Conservation (phyloP, 2,888 invertebrate genomes). For the Dryomyza anilis region DNA sequence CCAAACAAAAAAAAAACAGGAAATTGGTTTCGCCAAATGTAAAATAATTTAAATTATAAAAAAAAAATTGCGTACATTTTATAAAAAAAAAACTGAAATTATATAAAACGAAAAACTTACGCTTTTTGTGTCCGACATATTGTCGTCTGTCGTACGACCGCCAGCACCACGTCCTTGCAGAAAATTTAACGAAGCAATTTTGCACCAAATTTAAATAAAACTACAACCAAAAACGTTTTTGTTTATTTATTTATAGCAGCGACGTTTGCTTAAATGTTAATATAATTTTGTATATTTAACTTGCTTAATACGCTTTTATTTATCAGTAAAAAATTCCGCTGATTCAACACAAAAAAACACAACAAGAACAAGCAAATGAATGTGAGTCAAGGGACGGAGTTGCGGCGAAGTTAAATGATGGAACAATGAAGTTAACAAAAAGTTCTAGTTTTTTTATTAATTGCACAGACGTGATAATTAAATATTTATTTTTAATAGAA, state of each 20-base stretch:
- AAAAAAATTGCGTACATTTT: not conserved
- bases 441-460: too few species aligned
- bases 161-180: not conserved
- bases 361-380: constrained; percentile 7
- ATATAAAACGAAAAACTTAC: constrained; percentile 42
- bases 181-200: too few species aligned
- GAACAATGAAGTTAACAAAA: too few species aligned
- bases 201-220: not conserved
- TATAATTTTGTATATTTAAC: not conserved
- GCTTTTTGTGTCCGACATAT: constrained; percentile 57
- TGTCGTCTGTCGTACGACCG: constrained; percentile 23
- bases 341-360: constrained; percentile 22
- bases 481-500: not conserved
- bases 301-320: constrained; percentile 1
- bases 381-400: constrained; percentile 10
- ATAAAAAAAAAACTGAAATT: not conserved
- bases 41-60: not conserved
- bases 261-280: not conserved
- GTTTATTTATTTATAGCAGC: constrained; percentile 9
- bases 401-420: not conserved
- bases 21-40: not conserved
- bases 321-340: constrained; percentile 21
- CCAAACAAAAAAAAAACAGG: too few species aligned
- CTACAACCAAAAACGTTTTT: not conserved
- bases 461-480: not conserved